These are phyloP conservation scores for Bicyclus anynana DNA, from an alignment of 1,140 invertebrate genomes.

Conservation along the genomic window DNA sequence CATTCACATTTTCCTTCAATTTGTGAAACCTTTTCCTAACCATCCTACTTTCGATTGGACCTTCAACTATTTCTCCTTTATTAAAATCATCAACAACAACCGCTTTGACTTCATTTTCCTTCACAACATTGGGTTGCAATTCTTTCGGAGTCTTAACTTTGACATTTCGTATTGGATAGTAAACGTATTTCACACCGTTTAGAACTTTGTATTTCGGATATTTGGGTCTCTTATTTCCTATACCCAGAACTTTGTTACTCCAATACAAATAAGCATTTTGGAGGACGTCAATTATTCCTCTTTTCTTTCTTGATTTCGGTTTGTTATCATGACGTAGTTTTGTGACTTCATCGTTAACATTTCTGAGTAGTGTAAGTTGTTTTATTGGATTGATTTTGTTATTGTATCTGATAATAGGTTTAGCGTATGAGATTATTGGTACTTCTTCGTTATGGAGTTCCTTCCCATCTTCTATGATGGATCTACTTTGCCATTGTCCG, in stretches of 20 bases:
- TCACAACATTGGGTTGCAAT: conserved; percentile 19
- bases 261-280: conserved; percentile 54
- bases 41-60: conserved; percentile 43
- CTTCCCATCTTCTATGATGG: conserved; percentile 46
- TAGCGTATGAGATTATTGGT: conserved; percentile 39
- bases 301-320: conserved; percentile 41
- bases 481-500: conserved; percentile 69
- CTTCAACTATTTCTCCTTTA: conserved; percentile 59
- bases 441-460: conserved; percentile 22
- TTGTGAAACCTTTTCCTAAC: conserved; percentile 53
- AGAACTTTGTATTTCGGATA: conserved; percentile 49
- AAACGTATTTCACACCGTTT: conserved; percentile 56
- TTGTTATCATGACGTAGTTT: conserved; percentile 18
- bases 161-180: conserved; percentile 36
- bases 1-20: conserved; percentile 51
- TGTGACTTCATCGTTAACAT: conserved; percentile 25
- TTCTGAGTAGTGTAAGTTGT: conserved; percentile 17
- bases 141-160: conserved; percentile 43
- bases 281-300: conserved; percentile 49
- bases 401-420: conserved; percentile 37
- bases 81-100: conserved; percentile 56
- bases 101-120: conserved; percentile 41
- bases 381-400: conserved; percentile 23
- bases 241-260: conserved; percentile 43
- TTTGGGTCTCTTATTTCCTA: conserved; percentile 28